Evolutionary conservation across 2,888 invertebrate genomes (phyloP).

Genomic region (Pseudoips prasinana): DNA sequence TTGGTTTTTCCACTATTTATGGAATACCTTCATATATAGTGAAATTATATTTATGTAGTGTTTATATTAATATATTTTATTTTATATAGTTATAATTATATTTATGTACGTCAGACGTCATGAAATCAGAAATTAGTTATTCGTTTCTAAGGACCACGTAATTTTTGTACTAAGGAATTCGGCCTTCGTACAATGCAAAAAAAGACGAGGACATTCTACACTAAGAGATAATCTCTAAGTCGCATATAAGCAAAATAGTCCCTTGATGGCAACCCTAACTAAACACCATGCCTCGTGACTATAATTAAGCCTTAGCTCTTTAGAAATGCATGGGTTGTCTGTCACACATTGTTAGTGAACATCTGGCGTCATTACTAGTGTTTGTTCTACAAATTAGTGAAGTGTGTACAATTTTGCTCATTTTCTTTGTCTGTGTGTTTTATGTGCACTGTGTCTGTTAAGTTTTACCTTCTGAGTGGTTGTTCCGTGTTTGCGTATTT

Average conservation of each 20-base stretch:
- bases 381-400: conserved; percentile 33
- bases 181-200: too few relatives aligned
- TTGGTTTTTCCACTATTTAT: too few relatives aligned
- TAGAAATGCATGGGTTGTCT: conserved; percentile 44
- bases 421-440: conserved; percentile 17
- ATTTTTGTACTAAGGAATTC: too few relatives aligned
- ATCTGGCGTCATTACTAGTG: conserved; percentile 36
- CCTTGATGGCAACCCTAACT: conserved; percentile 3
- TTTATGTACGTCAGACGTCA: too few relatives aligned
- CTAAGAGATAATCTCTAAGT: too few relatives aligned
- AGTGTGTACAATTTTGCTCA: conserved; percentile 22
- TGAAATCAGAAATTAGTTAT: too few relatives aligned
- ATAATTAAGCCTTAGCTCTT: conserved; percentile 46
- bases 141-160: too few relatives aligned
- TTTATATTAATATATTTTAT: too few relatives aligned
- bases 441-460: conserved; percentile 15
- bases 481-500: not conserved
- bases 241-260: not conserved
- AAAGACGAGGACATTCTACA: too few relatives aligned
- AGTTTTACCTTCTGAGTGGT: conserved; percentile 1
- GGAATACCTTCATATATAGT: too few relatives aligned
- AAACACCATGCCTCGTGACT: conserved; percentile 32
- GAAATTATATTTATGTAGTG: too few relatives aligned
- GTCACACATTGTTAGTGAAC: conserved; percentile 34
- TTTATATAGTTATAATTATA: too few relatives aligned